Evolutionary conservation across 2,797 vertebrate genomes (phyloP).

Genomic region (Peromyscus melanophrys): DNA sequence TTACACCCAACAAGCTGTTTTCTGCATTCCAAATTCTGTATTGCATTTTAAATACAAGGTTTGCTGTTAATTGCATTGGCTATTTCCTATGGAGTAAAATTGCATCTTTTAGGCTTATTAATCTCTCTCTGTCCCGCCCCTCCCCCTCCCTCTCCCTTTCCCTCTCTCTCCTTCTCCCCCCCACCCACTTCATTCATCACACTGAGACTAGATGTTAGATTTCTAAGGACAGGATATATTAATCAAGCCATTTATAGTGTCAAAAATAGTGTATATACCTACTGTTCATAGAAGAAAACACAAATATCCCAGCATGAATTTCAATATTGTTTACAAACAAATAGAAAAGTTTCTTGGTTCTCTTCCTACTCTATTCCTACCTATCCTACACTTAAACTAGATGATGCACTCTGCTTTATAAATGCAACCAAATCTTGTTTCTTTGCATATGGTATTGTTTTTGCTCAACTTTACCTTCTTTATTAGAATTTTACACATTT

Average conservation of each 20-base stretch:
- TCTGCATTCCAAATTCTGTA: background rate
- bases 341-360: background rate
- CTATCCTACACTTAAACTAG: background rate
- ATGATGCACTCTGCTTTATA: background rate
- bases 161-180: too few relatives aligned
- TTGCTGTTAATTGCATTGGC: background rate
- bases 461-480: background rate
- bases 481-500: background rate
- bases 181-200: background rate
- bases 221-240: background rate
- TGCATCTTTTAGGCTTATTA: background rate
- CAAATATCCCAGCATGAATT: background rate
- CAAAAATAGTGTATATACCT: background rate
- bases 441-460: background rate
- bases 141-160: too few relatives aligned
- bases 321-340: background rate
- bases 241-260: background rate
- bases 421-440: too few relatives aligned
- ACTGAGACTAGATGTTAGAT: background rate
- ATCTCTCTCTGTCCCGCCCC: too few relatives aligned
- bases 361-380: background rate
- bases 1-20: background rate
- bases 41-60: background rate
- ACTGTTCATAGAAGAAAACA: background rate
- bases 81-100: background rate